Base-by-base conservation (phyloP, 2,797 vertebrate species). In the Bothrops alternatus region DNA sequence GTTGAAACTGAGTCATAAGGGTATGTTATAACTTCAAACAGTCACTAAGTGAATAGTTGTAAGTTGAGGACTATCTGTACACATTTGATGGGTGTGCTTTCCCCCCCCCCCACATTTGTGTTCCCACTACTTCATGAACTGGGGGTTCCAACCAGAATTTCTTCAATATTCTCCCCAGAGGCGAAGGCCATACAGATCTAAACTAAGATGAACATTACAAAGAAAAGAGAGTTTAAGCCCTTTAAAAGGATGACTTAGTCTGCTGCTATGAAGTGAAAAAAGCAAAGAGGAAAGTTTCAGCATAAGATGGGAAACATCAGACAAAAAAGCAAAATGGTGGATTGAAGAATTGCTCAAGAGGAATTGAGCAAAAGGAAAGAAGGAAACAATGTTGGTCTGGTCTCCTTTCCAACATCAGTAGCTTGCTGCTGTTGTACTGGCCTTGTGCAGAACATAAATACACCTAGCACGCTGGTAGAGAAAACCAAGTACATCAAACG, bases 401-500 rank as follows among this genome's bases (percentile, higher is more conserved):
- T 20, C 56, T 37, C 47, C 86, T 87, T 60, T 56, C 23, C 55
- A 50, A 73, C 42, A 26, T 78, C 55, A 11, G 56, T 25, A 93
- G 11, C 20, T 53, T 53, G 50, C 3, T 87, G 90, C 16, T 86
- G 20, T 28, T 58, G 23, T 65, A 23, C 3, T 78, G 37, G 20
- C 20, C 37, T 23, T 78, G 73, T 23, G 37, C 73, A 82, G 32
- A 88, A 7, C 42, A n/a, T 5, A 65, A 88, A 47, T 56, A 37
- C 0, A 2, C 37, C 56, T 6, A 32, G 42, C 65, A 42, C 2
- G 2, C 3, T 85, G 37, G 25, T 50, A 53, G 7, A 88, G 56
- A 82, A 88, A 61, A 90, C 65, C 90, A 90, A 90, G 56, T 73
- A n/a, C 89, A 87, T 42, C 73, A 78, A 78, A 42, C 3, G 60